Percentiles rank a stretch among this genome's conserved stretches.
Conservation (phyloP, 2,113 vertebrate genomes). For the Zosterops borbonicus region DNA sequence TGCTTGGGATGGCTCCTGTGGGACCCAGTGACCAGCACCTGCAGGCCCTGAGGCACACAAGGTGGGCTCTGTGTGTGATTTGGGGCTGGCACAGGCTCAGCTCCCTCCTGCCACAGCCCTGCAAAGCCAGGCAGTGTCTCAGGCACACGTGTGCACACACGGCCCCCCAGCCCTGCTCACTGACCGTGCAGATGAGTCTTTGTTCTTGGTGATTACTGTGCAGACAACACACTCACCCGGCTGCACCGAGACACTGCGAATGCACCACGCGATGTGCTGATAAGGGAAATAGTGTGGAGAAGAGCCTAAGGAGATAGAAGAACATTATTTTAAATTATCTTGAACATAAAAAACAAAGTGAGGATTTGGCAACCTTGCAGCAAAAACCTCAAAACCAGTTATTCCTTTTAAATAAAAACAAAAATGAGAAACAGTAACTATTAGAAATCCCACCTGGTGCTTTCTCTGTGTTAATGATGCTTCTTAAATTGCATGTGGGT, state of each 20-base stretch:
- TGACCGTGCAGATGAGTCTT: conserved; percentile 54
- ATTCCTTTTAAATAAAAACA: conserved; percentile 85
- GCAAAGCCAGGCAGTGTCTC: not conserved
- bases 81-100: fast-evolving
- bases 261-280: not conserved
- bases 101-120: not conserved
- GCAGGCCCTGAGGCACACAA: not conserved
- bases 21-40: fast-evolving
- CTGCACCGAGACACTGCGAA: conserved; percentile 45
- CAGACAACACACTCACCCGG: conserved; percentile 63
- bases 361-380: conserved; percentile 68
- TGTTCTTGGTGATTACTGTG: conserved; percentile 71
- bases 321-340: conserved; percentile 76
- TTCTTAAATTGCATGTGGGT: conserved; percentile 86
- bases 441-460: conserved; percentile 87
- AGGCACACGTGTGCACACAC: not conserved
- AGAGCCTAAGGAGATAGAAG: conserved; percentile 68
- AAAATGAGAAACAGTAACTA: conserved; percentile 85
- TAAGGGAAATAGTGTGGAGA: conserved; percentile 28
- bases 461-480: conserved; percentile 84
- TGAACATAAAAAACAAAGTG: conserved; percentile 64
- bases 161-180: not conserved
- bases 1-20: not conserved
- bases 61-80: not conserved
- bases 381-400: conserved; percentile 70